Evolutionary conservation across 2,113 vertebrate species (phyloP), one percentile per base, ranked within the genome.

Genomic region (Acanthisitta chloris): DNA sequence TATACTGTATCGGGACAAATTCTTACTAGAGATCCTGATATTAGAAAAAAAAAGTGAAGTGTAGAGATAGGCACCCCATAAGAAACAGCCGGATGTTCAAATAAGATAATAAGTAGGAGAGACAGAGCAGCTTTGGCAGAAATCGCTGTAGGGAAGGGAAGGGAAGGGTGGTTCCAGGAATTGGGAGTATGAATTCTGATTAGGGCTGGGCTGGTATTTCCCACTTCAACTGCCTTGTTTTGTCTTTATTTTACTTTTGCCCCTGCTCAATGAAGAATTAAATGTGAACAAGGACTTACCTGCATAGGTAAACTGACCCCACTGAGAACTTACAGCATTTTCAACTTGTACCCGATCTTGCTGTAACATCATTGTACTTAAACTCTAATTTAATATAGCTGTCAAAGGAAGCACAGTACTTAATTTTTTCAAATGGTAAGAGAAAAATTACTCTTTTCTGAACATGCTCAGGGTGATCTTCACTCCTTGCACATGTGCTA

Each of bases 121-220:
- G 88, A 83, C 33, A 74, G 38, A 88, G 84, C 40, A 92, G 89
- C 86, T 96, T 95, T 87, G 73, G 91, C 83, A 96, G 86, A 96
- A 95, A 95, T 51, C 3, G 96, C 96, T 96, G 91, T 87, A 96
- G 95, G 96, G 94, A 96, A 96, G 93, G 96, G 94, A 96, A 96
- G 93, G 94, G 94, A 94, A 96, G 94, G 96, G 96, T 97, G 94
- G 92, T 97, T 97, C 92, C 96, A 96, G 96, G 92, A 96, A 96
- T n/a, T 85, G 52, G 43, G 84, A 96, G 86, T 86, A 94, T 72
- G 96, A 95, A 71, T 95, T 96, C 84, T 95, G 76, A 86, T 95
- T 96, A 96, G 94, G 96, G 96, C 91, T 96, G 95, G 96, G 94
- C 95, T 91, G 95, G 95, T 97, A 96, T 95, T 97, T 97, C 96